phyloP scores from a whole-genome alignment of 1,140 invertebrate species.

The Asobara japonica region DNA sequence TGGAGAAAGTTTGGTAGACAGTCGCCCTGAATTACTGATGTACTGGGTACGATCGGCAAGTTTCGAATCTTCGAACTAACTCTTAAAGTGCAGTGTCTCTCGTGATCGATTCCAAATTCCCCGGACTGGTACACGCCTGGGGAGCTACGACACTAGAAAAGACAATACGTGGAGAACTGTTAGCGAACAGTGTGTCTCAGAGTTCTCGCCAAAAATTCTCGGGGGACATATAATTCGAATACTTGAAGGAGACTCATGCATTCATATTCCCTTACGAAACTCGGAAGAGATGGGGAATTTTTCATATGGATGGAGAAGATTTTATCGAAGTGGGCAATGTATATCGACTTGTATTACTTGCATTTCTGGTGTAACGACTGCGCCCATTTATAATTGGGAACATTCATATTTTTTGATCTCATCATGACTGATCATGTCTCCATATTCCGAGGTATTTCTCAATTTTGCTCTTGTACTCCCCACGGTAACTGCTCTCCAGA shows the following conservation, averaged over 20 bases:
- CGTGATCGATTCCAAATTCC: background rate
- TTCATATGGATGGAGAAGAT: background rate
- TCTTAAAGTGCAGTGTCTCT: constrained; percentile 1
- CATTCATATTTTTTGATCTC: too few species aligned
- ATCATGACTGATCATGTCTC: too few species aligned
- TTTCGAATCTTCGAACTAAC: constrained; percentile 1
- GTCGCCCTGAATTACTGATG: background rate
- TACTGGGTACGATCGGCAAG: background rate
- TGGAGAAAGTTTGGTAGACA: background rate
- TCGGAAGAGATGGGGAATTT: constrained; percentile 6
- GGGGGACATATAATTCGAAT: constrained; percentile 13
- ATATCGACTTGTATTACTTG: too few species aligned
- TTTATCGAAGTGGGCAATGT: background rate
- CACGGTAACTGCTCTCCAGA: too few species aligned
- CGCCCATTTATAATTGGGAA: too few species aligned
- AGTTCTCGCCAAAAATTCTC: background rate
- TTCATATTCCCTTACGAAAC: constrained; percentile 9
- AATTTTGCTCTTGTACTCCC: too few species aligned
- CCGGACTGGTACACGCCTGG: background rate
- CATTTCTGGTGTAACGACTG: too few species aligned
- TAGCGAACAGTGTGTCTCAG: background rate
- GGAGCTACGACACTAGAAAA: background rate
- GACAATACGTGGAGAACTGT: background rate
- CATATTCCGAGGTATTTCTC: too few species aligned
- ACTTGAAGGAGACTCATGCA: constrained; percentile 23